Evolutionary conservation across 2,113 vertebrate genomes (phyloP).

Genomic region (Halichoerus grypus): DNA sequence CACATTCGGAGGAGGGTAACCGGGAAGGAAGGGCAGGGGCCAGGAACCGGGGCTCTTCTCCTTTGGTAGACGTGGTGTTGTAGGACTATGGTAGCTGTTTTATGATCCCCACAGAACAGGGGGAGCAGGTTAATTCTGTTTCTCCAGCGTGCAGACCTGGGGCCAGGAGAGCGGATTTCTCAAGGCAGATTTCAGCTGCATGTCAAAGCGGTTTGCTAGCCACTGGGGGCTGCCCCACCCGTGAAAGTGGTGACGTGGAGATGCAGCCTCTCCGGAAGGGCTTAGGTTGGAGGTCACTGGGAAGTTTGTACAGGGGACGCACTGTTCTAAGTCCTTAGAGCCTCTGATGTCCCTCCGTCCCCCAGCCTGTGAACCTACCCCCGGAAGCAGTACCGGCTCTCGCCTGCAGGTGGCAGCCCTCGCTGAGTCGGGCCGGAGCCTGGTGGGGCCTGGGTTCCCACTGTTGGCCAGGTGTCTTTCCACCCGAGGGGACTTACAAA

Average conservation of each 20-base stretch:
- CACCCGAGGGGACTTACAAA: background rate
- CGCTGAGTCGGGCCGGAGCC: background rate
- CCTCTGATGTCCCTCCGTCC: background rate
- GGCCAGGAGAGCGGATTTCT: rapidly evolving
- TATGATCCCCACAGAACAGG: background rate
- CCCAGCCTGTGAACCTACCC: background rate
- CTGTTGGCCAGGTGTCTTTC: background rate
- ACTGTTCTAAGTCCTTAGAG: background rate
- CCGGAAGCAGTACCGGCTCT: background rate
- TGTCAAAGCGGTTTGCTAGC: background rate
- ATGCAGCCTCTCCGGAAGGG: background rate
- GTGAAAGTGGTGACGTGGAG: background rate
- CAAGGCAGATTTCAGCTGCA: rapidly evolving
- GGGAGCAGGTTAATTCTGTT: background rate
- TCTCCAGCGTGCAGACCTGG: background rate
- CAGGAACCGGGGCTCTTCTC: background rate
- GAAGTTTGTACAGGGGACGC: background rate
- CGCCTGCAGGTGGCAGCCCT: constrained; percentile 48
- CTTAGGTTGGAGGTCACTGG: background rate
- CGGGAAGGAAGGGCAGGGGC: background rate
- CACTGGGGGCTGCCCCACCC: no score
- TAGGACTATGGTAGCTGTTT: background rate
- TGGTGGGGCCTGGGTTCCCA: background rate
- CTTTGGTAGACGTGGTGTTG: background rate
- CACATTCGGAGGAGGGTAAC: background rate